Conservation (phyloP, 2,888 invertebrate species). For the Oligia strigilis region DNA sequence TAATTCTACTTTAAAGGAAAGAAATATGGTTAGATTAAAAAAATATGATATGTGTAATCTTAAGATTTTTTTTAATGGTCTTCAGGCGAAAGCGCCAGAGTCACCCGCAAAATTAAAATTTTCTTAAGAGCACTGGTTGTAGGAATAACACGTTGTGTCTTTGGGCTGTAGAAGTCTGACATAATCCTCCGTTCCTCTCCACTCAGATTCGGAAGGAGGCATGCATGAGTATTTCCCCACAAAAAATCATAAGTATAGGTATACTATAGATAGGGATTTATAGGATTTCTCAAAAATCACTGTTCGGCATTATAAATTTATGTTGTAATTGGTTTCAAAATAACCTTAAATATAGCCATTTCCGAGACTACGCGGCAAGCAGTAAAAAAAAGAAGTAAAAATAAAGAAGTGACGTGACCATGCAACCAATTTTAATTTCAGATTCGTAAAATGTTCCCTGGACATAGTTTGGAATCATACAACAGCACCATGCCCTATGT, state of each 20-base stretch:
- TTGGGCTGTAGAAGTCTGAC: neutral
- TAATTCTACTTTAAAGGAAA: neutral
- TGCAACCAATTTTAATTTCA: slow-evolving; percentile 72
- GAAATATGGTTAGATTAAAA: neutral
- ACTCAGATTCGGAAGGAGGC: neutral
- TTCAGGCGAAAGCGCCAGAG: no score
- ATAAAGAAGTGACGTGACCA: slow-evolving; percentile 64
- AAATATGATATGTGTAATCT: no score
- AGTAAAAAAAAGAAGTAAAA: slow-evolving; percentile 27
- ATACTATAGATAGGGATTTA: neutral
- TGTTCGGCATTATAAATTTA: neutral
- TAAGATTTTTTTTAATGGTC: neutral
- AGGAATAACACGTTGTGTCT: neutral
- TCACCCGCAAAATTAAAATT: neutral
- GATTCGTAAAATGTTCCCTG: slow-evolving; percentile 79
- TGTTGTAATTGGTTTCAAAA: slow-evolving; percentile 2
- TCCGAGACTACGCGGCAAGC: slow-evolving; percentile 54
- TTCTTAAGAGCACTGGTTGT: neutral
- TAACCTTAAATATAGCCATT: neutral
- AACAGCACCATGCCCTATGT: slow-evolving; percentile 74
- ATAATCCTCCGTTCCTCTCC: neutral
- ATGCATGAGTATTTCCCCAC: neutral
- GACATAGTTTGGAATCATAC: slow-evolving; percentile 72
- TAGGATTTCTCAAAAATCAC: neutral
- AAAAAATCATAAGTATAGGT: neutral